A percentile compares a stretch with the other conserved stretches of the same genome.
These are phyloP conservation scores for Microcebus tavaratra DNA, from an alignment of 2,113 vertebrate species.

Conservation along the genomic window DNA sequence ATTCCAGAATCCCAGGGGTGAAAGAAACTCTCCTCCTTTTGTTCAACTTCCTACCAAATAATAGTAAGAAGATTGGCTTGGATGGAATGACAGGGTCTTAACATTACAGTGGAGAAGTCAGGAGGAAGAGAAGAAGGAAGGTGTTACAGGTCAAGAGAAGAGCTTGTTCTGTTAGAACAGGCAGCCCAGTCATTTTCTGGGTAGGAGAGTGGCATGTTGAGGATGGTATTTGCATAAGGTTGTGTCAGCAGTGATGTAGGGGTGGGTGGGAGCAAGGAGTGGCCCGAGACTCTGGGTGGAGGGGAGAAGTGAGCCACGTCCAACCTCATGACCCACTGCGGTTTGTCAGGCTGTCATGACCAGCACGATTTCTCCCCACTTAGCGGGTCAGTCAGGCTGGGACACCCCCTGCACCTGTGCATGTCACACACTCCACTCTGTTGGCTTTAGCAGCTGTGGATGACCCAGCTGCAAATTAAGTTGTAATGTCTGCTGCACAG, in stretches of 20 bases:
- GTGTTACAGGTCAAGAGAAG: background rate
- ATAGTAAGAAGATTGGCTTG: background rate
- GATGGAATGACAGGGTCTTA: background rate
- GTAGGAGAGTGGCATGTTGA: background rate
- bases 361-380: background rate
- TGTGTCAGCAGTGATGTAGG: background rate
- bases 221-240: background rate
- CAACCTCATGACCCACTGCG: background rate
- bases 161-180: background rate
- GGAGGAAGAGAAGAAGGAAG: background rate
- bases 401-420: background rate
- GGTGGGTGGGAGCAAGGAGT: background rate
- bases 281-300: background rate
- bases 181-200: background rate
- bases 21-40: background rate
- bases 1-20: background rate
- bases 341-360: background rate
- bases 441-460: background rate
- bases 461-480: background rate
- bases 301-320: background rate
- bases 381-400: background rate
- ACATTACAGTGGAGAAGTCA: background rate
- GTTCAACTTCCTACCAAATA: background rate
- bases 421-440: background rate
- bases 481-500: background rate